Base-by-base conservation (phyloP, 2,113 vertebrate genomes). In the Hypocryptadius cinnamomeus region DNA sequence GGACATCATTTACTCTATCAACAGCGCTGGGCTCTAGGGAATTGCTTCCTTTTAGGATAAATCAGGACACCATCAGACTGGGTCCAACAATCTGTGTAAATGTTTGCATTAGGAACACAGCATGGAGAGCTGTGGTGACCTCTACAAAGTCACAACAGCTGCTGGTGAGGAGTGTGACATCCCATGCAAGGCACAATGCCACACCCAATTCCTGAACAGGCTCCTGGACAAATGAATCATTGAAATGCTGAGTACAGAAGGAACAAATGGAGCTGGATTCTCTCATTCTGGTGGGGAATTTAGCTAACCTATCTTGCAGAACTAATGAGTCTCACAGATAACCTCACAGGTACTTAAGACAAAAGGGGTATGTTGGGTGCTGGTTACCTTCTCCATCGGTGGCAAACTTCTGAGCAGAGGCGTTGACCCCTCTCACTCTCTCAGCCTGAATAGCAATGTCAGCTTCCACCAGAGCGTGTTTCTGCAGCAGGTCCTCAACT, bases 401-500 rank as follows among this genome's bases (percentile, higher is more conserved):
- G 6, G 98, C 98, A 94, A 98, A 98, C 93, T 98, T 99, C 96
- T 98, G 99, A 56, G 99, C 99, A 27, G 98, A 99, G 64, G 98
- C 96, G 77, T 98, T 98, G 96, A 99, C 99, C 1, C 97, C 98
- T 96, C 98, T 98, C 82, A 99, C 99, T 45, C 99, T 94, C 92
- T 99, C 99, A 27, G 99, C 98, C 93, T 99, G 99, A 94, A 99
- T 98, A 91, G 96, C 97, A 78, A 99, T 99, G 97, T 99, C 99
- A 3, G 99, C 98, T 96, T 99, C 99, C 42, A 99, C 99, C 85
- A 99, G 96, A 14, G 99, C 97, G 0, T 99, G 99, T 92, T 99
- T 99, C 98, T 99, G 99, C 39, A 99, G 97, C 70, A 99, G 96
- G 95, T 99, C 99, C 96, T 99, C 99, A 53, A 99, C 99, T 1